These are phyloP conservation scores for Ashinkailepas kermadecensis DNA, from an alignment of 2,888 invertebrate genomes.

Conservation along the genomic window DNA sequence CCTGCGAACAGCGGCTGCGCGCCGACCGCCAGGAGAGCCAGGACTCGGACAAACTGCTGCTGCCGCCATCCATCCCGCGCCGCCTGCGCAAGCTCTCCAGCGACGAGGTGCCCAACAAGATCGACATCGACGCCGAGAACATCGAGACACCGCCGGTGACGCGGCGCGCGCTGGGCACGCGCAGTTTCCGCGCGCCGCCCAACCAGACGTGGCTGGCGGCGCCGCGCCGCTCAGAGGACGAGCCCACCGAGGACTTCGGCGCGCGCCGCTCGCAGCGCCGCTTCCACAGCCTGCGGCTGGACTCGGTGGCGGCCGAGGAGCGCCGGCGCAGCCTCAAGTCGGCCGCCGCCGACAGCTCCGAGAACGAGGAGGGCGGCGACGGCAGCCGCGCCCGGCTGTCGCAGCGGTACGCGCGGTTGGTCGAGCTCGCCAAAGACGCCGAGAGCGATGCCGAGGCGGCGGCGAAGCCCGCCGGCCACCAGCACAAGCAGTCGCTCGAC, in stretches of 20 bases:
- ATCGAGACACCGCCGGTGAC: conserved; percentile 82
- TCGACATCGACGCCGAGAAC: conserved; percentile 82
- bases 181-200: conserved; percentile 33
- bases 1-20: conserved; percentile 1
- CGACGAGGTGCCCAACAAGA: conserved; percentile 50
- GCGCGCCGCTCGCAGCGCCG: conserved; percentile 30
- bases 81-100: conserved; percentile 35
- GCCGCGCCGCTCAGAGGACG: conserved; percentile 23
- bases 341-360: conserved; percentile 29
- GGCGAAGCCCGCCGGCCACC: background rate
- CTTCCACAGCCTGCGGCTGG: conserved; percentile 31
- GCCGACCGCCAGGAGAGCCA: conserved; percentile 29
- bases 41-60: conserved; percentile 33
- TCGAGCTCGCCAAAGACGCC: conserved; percentile 32
- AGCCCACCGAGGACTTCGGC: conserved; percentile 31
- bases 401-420: conserved; percentile 30
- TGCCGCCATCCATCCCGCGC: conserved; percentile 38
- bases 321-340: conserved; percentile 22
- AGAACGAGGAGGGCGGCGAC: conserved; percentile 31
- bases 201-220: conserved; percentile 25
- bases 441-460: conserved; percentile 33
- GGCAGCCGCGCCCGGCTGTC: conserved; percentile 29
- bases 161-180: conserved; percentile 55
- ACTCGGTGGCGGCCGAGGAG: conserved; percentile 30
- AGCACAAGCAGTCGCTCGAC: too few species aligned